phyloP scores from a whole-genome alignment of 2,797 vertebrate genomes.

The Percopsis omiscomaycus region DNA sequence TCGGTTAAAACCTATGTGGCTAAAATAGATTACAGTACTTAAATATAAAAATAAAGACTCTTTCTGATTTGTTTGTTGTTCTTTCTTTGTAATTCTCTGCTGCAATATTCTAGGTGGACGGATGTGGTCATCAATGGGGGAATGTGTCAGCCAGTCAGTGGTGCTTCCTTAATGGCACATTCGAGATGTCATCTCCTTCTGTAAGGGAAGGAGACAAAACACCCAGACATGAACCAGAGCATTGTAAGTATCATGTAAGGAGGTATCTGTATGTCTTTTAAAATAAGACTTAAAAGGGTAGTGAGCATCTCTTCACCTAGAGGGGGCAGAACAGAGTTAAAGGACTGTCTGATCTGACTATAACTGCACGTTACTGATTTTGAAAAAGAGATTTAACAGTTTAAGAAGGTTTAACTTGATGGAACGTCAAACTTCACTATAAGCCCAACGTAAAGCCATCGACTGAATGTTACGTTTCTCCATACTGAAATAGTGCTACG shows the following conservation, averaged over 20 bases:
- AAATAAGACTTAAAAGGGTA: no score
- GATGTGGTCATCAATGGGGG: constrained; percentile 40
- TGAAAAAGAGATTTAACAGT: no score
- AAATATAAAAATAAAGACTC: constrained; percentile 85
- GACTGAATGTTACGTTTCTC: no score
- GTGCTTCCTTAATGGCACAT: constrained; percentile 88
- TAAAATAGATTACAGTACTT: constrained; percentile 83
- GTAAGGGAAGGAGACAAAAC: constrained; percentile 43
- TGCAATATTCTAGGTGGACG: constrained; percentile 59
- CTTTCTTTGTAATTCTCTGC: constrained; percentile 40
- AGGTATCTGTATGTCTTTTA: neutral
- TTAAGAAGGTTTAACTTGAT: no score
- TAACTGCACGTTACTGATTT: no score
- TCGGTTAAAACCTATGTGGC: constrained; percentile 68
- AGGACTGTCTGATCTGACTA: no score
- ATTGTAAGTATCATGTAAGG: neutral
- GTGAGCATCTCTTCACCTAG: no score
- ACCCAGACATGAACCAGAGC: constrained; percentile 14
- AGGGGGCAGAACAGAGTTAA: no score
- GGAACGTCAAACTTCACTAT: no score
- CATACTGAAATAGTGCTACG: no score
- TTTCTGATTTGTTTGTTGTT: constrained; percentile 67
- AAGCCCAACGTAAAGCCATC: no score
- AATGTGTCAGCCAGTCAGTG: constrained; percentile 24
- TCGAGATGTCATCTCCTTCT: constrained; percentile 97